Conservation (phyloP, 1,140 invertebrate genomes). For the Macrosteles quadrilineatus region DNA sequence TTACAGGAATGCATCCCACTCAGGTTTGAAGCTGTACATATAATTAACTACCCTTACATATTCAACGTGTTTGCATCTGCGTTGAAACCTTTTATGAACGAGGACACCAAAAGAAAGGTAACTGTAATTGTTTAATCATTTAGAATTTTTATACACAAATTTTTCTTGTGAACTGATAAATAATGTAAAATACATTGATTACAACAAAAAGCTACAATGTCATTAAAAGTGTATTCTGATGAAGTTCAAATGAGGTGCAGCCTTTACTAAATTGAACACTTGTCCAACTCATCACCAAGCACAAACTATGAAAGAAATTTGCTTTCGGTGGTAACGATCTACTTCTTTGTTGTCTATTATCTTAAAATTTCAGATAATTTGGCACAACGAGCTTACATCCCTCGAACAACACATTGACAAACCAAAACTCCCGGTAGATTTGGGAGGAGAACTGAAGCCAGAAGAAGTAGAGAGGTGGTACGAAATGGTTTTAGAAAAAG, state of each 20-base stretch:
- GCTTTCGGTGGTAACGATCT: no score
- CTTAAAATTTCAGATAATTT: constrained; percentile 34
- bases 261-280: no score
- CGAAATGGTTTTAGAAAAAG: constrained; percentile 33
- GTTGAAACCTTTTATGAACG: constrained; percentile 40
- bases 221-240: no score
- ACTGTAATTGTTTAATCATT: no score
- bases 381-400: constrained; percentile 35
- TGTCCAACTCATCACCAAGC: no score
- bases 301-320: no score
- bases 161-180: no score
- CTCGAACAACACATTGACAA: constrained; percentile 24
- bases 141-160: no score
- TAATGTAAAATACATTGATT: no score
- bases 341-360: not conserved
- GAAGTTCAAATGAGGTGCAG: no score
- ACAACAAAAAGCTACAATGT: no score
- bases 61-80: constrained; percentile 38
- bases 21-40: constrained; percentile 37
- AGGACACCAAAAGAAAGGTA: constrained; percentile 40
- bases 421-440: constrained; percentile 20
- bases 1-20: constrained; percentile 41
- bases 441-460: constrained; percentile 33
- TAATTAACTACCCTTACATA: constrained; percentile 38
- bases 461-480: constrained; percentile 38